Conservation (phyloP, 2,888 invertebrate genomes). For the Gasteruption jaculator region DNA sequence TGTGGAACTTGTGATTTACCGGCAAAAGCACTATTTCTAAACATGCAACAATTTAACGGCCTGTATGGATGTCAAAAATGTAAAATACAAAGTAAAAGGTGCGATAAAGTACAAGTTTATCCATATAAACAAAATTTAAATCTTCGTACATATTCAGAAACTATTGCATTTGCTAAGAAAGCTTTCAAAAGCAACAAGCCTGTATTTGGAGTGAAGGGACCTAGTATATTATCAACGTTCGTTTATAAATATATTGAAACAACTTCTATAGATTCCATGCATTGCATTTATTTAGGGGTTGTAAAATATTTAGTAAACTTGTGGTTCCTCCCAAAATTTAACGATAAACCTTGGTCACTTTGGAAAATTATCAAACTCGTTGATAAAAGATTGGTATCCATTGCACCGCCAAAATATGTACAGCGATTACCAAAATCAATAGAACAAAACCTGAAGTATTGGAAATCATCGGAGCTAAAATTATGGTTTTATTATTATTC, state of each 20-base stretch:
- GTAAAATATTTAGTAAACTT: conserved; percentile 5
- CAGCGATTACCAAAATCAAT: conserved; percentile 16
- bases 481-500: conserved; percentile 20
- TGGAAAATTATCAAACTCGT: conserved; percentile 7
- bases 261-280: conserved; percentile 20
- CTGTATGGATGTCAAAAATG: conserved; percentile 17
- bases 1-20: conserved; percentile 17
- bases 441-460: conserved; percentile 12
- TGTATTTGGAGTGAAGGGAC: conserved; percentile 19
- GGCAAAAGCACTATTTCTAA: conserved; percentile 21
- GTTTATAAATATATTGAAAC: conserved; percentile 12
- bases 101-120: conserved; percentile 11
- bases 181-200: conserved; percentile 2
- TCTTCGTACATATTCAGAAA: conserved; percentile 14
- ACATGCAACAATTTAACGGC: conserved; percentile 16
- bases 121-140: conserved; percentile 12
- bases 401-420: conserved; percentile 16
- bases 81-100: background rate
- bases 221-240: conserved; percentile 14
- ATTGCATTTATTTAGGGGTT: conserved; percentile 18
- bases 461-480: conserved; percentile 19
- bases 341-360: conserved; percentile 8
- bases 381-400: conserved; percentile 10
- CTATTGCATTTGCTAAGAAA: conserved; percentile 8
- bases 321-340: conserved; percentile 13